These are phyloP conservation scores for Drosophila kanapiae DNA, from an alignment of 1,140 invertebrate species.

Conservation along the genomic window DNA sequence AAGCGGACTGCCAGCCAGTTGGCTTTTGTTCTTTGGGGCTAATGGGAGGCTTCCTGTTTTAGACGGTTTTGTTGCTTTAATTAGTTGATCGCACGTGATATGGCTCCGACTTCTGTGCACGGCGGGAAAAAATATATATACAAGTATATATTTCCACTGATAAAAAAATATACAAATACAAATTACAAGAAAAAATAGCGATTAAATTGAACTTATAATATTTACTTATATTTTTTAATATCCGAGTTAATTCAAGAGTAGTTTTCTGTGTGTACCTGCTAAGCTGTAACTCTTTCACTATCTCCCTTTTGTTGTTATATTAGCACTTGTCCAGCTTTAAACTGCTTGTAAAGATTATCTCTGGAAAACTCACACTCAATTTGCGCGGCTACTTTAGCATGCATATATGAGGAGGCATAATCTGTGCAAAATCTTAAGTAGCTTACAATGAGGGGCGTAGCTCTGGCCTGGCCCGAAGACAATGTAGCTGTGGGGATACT, in stretches of 20 bases:
- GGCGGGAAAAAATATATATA: not conserved
- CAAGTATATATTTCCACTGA: not conserved
- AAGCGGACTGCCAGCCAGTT: slow-evolving; percentile 17
- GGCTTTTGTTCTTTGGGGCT: slow-evolving; percentile 65
- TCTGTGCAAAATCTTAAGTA: slow-evolving; percentile 83
- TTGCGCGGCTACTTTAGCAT: slow-evolving; percentile 81
- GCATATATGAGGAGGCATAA: slow-evolving; percentile 63
- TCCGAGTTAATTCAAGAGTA: not conserved
- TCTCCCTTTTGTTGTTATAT: slow-evolving; percentile 63
- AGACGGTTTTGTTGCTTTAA: slow-evolving; percentile 75
- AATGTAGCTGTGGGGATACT: slow-evolving; percentile 30
- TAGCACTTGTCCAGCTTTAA: slow-evolving; percentile 82
- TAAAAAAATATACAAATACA: not conserved
- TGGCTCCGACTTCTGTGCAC: slow-evolving; percentile 26
- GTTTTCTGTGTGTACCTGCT: not conserved
- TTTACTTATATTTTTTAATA: no score
- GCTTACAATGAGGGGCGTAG: slow-evolving; percentile 76
- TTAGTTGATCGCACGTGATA: slow-evolving; percentile 83
- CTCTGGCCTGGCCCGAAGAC: slow-evolving; percentile 45
- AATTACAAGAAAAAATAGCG: no score
- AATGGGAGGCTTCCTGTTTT: slow-evolving; percentile 82
- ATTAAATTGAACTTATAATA: no score
- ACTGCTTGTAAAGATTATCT: slow-evolving; percentile 84
- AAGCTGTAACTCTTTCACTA: slow-evolving; percentile 7
- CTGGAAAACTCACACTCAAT: slow-evolving; percentile 83